Conservation (phyloP, 2,113 vertebrate species). For the Bos javanicus region DNA sequence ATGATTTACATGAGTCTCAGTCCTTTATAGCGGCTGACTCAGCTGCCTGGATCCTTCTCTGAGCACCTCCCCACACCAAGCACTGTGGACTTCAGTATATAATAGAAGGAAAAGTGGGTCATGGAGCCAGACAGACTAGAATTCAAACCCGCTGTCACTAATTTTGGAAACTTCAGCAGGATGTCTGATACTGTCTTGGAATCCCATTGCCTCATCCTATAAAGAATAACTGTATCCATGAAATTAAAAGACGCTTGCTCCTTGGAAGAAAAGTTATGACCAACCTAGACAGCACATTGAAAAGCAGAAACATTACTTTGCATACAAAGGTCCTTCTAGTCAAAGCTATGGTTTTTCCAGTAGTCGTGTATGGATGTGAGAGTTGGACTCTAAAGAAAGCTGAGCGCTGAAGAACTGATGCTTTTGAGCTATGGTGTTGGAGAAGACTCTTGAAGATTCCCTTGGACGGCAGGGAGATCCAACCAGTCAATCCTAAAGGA, state of each 20-base stretch:
- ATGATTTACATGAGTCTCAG: not conserved
- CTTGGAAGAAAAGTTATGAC: not conserved
- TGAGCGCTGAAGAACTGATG: not conserved
- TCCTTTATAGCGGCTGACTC: not conserved
- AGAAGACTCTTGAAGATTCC: not conserved
- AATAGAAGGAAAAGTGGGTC: not conserved
- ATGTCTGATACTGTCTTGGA: not conserved
- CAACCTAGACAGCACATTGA: not conserved
- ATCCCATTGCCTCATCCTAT: not conserved
- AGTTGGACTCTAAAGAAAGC: not conserved
- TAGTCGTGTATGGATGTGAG: not conserved
- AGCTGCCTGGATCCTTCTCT: not conserved
- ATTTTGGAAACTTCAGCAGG: not conserved
- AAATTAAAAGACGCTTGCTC: rapidly evolving
- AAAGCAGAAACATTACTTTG: not conserved
- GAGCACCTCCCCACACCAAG: not conserved
- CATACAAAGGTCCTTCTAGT: not conserved
- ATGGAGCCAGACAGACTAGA: not conserved
- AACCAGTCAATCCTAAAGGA: not conserved
- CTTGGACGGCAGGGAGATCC: not conserved
- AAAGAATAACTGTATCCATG: not conserved
- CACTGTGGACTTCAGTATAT: not conserved
- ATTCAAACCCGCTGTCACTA: not conserved
- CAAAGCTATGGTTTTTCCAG: not conserved
- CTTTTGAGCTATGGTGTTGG: not conserved